Conservation (phyloP, 2,888 invertebrate genomes). For the Podabrus alpinus region DNA sequence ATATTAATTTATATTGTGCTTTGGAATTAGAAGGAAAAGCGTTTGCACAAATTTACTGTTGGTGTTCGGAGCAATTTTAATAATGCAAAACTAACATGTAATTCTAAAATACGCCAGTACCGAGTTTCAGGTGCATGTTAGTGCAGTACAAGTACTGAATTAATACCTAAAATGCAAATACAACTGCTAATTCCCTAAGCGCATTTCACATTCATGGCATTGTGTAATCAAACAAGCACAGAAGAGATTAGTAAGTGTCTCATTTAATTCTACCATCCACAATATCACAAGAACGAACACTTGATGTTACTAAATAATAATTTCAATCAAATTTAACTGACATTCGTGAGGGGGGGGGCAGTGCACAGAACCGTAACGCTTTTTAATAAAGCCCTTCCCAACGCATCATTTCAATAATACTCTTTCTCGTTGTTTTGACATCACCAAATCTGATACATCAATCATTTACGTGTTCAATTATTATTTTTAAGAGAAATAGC, state of each 20-base stretch:
- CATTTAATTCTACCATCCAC: background rate
- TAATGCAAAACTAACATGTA: constrained; percentile 1
- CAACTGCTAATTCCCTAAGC: constrained; percentile 12
- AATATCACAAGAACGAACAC: background rate
- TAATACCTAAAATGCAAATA: constrained; percentile 18
- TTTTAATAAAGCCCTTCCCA: background rate
- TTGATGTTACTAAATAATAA: background rate
- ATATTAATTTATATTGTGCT: background rate
- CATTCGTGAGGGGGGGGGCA: background rate
- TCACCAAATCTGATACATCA: background rate
- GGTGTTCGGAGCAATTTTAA: background rate
- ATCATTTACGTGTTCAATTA: background rate
- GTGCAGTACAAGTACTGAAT: constrained; percentile 5
- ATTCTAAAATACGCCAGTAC: background rate
- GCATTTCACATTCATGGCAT: constrained; percentile 10
- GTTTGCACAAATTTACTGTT: background rate
- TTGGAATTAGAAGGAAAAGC: background rate
- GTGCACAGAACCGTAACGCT: background rate
- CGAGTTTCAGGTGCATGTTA: constrained; percentile 5
- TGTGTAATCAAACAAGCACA: constrained; percentile 14
- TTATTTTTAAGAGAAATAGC: background rate
- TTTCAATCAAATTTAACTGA: constrained; percentile 2
- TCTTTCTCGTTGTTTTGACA: background rate
- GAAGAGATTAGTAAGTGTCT: constrained; percentile 14
- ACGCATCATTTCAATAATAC: background rate